A percentile compares a stretch with the other conserved stretches of the same genome.
phyloP scores from a whole-genome alignment of 2,113 vertebrate genomes.

The Cyprinodon tularosa region DNA sequence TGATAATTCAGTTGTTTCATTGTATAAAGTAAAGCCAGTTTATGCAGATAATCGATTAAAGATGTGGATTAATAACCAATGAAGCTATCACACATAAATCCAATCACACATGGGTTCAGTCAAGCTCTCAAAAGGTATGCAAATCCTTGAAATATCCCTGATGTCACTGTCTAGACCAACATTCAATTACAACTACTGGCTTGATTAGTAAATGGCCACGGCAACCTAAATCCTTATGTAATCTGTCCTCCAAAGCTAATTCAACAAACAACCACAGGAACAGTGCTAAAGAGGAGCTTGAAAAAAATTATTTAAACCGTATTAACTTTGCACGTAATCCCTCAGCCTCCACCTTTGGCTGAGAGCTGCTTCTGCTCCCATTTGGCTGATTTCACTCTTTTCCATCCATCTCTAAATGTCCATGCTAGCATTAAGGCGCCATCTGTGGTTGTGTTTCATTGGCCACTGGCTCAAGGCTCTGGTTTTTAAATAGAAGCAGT shows the following conservation, averaged over 20 bases:
- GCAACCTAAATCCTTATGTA: conserved; percentile 48
- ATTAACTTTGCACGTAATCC: conserved; percentile 45
- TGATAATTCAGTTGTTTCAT: no score
- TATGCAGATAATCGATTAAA: background rate
- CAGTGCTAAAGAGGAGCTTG: conserved; percentile 2
- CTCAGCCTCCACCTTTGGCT: conserved; percentile 19
- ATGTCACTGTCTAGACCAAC: background rate
- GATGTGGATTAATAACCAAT: background rate
- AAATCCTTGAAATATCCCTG: background rate
- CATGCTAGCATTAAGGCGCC: conserved; percentile 67
- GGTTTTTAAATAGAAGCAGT: conserved; percentile 67
- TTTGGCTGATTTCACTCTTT: conserved; percentile 62
- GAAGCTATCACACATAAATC: background rate
- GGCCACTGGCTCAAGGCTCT: conserved; percentile 59
- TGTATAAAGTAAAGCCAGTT: background rate
- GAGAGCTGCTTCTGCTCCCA: conserved; percentile 57
- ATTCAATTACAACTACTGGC: background rate
- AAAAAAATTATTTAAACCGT: conserved; percentile 2
- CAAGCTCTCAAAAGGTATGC: background rate
- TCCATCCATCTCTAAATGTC: conserved; percentile 53
- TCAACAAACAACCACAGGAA: conserved; percentile 27
- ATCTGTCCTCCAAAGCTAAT: conserved; percentile 60
- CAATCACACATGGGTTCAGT: background rate
- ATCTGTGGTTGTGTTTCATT: conserved; percentile 68
- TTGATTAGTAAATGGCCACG: conserved; percentile 55